Base-by-base conservation (phyloP, 64 coral and sea anemone genomes). In the Actinia equina region DNA sequence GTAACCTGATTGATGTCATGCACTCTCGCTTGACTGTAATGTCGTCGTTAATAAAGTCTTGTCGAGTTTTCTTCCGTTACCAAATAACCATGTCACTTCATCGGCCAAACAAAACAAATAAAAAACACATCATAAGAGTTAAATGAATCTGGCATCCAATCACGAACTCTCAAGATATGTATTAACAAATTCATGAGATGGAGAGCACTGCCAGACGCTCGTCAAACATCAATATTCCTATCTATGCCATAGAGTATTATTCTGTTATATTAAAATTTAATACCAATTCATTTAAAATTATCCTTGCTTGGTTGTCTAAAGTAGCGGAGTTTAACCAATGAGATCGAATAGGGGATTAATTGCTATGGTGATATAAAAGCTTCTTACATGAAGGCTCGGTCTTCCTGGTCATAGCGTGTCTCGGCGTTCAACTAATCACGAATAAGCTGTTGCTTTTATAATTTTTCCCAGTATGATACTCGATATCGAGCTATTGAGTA, bases 301-400 rank as follows among this genome's bases (percentile, higher is more conserved):
- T 43, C 5, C 26, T 43, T 43, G 44, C 4, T 43, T 78, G 1
- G 15, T 43, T 78, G 15, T 6, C 15, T 11, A 43, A 43, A 17
- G 22, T 43, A 78, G 30, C 30, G 30, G 6, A 65, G 62, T 65
- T n/a, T 65, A 22, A n/a, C 62, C 27, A 37, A 74, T 17, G 69
- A 52, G 44, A 44, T 19, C 5, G 37, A 79, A 46, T 44, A 43
- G 44, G 37, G 30, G 77, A 11, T 79, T 79, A 17, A 44, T 81
- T 81, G 41, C 78, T 44, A 81, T 81, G 78, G 78, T 81, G 42
- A 81, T 81, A 17, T 81, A 14, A n/a, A 81, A 52, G 45, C 42
- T 52, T 52, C 6, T 9, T 20, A 0, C 30, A 37, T 37, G 30
- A 37, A 37, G 20, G 78, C 43, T 51, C 52, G 1, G 6, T 52